Conservation (phyloP, 2,888 invertebrate genomes). For the Brachypalpus laphriformis region DNA sequence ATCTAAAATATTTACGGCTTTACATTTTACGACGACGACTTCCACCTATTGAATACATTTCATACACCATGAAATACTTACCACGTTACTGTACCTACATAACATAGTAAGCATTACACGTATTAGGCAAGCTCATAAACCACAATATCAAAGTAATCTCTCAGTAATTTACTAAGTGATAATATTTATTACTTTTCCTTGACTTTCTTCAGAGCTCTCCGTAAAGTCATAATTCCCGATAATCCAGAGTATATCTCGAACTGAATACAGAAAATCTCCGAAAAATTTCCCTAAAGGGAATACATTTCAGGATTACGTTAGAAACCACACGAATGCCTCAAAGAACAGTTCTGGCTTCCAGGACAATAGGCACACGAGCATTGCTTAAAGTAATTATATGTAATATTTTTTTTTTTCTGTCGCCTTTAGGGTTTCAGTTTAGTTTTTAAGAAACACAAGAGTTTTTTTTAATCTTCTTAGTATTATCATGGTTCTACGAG, state of each 20-base stretch:
- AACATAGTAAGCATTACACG: neutral
- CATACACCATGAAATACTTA: neutral
- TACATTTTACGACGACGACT: neutral
- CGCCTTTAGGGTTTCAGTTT: neutral
- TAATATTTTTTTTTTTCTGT: neutral
- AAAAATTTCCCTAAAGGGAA: conserved; percentile 25
- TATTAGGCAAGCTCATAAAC: conserved; percentile 10
- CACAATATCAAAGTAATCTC: conserved; percentile 19
- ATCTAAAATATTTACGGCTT: neutral
- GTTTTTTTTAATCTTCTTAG: neutral
- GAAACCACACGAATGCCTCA: conserved; percentile 6
- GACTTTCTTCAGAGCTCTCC: neutral
- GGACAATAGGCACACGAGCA: neutral
- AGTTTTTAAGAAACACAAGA: neutral
- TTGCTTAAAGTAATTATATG: conserved; percentile 6
- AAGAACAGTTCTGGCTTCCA: neutral
- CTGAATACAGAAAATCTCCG: conserved; percentile 16
- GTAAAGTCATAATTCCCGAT: conserved; percentile 33
- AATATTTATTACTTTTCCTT: conserved; percentile 26
- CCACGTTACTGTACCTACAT: neutral
- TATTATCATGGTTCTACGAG: too few relatives aligned
- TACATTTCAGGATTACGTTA: conserved; percentile 11
- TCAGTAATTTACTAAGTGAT: conserved; percentile 39
- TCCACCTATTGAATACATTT: conserved; percentile 12
- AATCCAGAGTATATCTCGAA: conserved; percentile 16